Conservation (phyloP, 2,888 invertebrate genomes). For the Caenorhabditis sp. region DNA sequence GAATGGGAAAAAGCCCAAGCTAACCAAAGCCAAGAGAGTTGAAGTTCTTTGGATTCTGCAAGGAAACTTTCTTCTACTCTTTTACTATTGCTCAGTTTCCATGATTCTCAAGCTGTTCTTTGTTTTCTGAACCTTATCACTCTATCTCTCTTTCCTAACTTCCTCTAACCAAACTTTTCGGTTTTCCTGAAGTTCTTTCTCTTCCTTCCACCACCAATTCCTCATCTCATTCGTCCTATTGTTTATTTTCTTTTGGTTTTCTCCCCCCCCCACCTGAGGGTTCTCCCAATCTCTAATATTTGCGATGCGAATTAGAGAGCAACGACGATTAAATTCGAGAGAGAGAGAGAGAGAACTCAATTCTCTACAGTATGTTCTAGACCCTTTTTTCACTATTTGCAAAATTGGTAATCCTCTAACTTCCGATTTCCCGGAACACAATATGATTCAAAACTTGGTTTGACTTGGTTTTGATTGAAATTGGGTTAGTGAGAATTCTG, state of each 20-base stretch:
- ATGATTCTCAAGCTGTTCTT: background rate
- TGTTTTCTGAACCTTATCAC: background rate
- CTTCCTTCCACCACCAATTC: background rate
- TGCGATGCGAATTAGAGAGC: conserved; percentile 40
- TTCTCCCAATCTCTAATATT: conserved; percentile 14
- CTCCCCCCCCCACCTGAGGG: background rate
- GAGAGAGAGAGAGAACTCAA: background rate
- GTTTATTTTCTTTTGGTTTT: conserved; percentile 36
- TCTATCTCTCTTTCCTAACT: too few relatives aligned
- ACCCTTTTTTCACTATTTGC: background rate
- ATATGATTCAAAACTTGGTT: too few relatives aligned
- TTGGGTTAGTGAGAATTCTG: too few relatives aligned
- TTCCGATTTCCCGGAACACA: too few relatives aligned
- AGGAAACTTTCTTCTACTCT: too few relatives aligned
- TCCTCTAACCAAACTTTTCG: background rate
- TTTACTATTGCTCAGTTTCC: too few relatives aligned
- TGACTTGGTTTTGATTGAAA: too few relatives aligned
- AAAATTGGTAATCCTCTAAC: too few relatives aligned
- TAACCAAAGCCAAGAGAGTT: too few relatives aligned
- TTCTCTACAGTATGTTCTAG: conserved; percentile 1
- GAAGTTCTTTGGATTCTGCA: too few relatives aligned
- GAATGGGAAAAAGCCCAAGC: too few relatives aligned
- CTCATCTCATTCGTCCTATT: conserved; percentile 3
- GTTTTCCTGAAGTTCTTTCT: background rate
- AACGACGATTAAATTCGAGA: conserved; percentile 26